These are phyloP conservation scores for Isichthys henryi DNA, from an alignment of 2,113 vertebrate genomes.

Conservation along the genomic window DNA sequence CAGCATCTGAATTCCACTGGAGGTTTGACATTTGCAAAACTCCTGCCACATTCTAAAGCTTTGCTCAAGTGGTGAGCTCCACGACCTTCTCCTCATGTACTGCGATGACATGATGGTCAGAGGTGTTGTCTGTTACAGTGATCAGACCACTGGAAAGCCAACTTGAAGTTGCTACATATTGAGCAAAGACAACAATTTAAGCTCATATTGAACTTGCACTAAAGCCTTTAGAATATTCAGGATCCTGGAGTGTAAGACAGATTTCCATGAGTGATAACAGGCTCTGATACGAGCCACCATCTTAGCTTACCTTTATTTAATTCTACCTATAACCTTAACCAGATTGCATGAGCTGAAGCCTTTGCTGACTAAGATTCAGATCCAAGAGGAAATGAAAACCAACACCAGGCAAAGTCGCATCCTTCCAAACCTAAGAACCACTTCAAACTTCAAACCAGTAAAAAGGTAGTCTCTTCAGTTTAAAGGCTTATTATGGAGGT, in stretches of 20 bases:
- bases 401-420: neutral
- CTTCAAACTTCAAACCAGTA: neutral
- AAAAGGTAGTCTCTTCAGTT: neutral
- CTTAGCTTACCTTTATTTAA: neutral
- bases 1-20: neutral
- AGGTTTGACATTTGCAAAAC: neutral
- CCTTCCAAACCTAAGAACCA: neutral
- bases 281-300: neutral
- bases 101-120: neutral
- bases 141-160: neutral
- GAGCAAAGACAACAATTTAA: neutral
- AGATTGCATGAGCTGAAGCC: neutral
- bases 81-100: neutral
- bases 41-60: neutral
- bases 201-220: neutral
- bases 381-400: neutral
- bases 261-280: neutral
- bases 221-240: neutral
- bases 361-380: neutral
- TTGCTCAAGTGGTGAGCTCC: neutral
- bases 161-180: neutral
- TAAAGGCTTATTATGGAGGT: neutral
- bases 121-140: neutral
- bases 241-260: neutral
- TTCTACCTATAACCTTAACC: neutral